Evolutionary conservation across 2,113 vertebrate species (phyloP), one percentile per base, ranked within the genome.

Genomic region (Oreotrochilus melanogaster): DNA sequence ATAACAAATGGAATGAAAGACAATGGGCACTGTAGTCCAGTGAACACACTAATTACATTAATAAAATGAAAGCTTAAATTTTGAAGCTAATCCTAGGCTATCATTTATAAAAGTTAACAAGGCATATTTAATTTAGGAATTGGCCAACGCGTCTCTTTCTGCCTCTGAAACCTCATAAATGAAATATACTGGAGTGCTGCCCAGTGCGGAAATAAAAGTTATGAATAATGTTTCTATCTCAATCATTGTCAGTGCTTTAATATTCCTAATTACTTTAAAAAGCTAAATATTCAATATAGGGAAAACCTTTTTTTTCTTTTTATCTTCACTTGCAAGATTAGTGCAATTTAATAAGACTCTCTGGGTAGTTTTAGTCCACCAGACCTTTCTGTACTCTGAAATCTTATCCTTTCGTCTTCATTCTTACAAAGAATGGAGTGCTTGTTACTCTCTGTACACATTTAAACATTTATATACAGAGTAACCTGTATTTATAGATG

Each of bases 91-190:
- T 98, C 97, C 98, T 95, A 97, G 97, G 97, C 98, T 98, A 98
- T 98, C 98, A 98, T 99, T 99, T 99, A 98, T 98, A 98, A 98
- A 98, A 98, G 98, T 98, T 99, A 99, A 98, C 98, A 98, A 98
- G 98, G 98, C 98, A 98, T 98, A 99, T 99, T 99, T 99, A 99
- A 99, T 99, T 99, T 99, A 98, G 98, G 98, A 99, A 98, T 99
- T 99, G 99, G 99, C 99, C 98, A 98, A 95, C 96, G 57, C 98
- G 98, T 97, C 98, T 98, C 98, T 98, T 98, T 98, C 98, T 98
- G 98, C 98, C 97, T 92, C 99, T 98, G 98, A 99, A 99, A 99
- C 98, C 98, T 99, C 98, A 97, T 99, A 99, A 99, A 99, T 99
- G 99, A 99, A 99, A 99, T 98, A 98, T 97, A 96, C 98, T 99